Conservation (phyloP, 1,140 invertebrate species). For the Cryptotermes secundus region DNA sequence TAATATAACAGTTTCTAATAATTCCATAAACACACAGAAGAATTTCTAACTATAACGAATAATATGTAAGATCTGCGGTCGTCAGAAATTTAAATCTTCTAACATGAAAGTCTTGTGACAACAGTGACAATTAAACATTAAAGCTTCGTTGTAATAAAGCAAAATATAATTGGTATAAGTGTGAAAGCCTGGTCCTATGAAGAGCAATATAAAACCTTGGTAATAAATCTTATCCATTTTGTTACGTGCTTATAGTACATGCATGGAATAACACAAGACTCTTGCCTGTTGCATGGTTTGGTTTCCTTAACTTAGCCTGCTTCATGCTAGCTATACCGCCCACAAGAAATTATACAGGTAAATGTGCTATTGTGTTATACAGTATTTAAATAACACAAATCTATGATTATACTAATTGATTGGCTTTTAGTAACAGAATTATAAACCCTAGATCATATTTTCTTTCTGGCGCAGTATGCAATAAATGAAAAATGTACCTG, state of each 20-base stretch:
- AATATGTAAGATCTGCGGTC: neutral
- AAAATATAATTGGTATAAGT: neutral
- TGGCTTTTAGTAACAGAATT: too few species aligned
- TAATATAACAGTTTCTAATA: neutral
- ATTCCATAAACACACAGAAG: neutral
- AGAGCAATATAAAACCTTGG: constrained; percentile 11
- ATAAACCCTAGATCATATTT: too few species aligned
- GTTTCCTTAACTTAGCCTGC: neutral
- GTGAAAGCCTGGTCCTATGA: constrained; percentile 14
- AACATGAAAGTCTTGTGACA: neutral
- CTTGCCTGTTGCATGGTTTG: constrained; percentile 4
- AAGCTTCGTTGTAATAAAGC: neutral
- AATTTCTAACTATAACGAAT: neutral
- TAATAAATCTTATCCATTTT: neutral
- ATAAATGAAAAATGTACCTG: too few species aligned
- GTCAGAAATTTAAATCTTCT: neutral
- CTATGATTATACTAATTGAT: too few species aligned
- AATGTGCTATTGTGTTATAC: neutral
- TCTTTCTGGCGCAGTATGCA: too few species aligned
- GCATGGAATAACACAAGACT: neutral
- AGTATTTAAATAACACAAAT: neutral
- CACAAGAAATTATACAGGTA: neutral
- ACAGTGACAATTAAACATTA: neutral
- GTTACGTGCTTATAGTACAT: neutral
- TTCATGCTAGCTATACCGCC: neutral